A percentile compares a stretch with the other conserved stretches of the same genome.
These are phyloP conservation scores for Parazoanthus atlanticus DNA, from an alignment of 92 coral and sea anemone species.

Conservation along the genomic window DNA sequence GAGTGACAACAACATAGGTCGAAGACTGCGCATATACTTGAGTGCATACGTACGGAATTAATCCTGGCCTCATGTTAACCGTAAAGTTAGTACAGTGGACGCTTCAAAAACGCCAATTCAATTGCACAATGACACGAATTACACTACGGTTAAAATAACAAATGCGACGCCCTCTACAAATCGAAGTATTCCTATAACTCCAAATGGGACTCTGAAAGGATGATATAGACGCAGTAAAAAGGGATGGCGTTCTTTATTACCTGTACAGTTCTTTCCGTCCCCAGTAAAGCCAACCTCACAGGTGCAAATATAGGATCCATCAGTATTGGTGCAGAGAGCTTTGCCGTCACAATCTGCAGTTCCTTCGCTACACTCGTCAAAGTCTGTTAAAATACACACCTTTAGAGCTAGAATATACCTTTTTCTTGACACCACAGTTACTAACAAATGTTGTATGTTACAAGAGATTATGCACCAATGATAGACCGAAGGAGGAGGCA, in stretches of 20 bases:
- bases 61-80: neutral
- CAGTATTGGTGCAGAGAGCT: conserved; percentile 6
- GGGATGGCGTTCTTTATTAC: neutral
- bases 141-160: neutral
- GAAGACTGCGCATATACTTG: neutral
- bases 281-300: conserved; percentile 16
- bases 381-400: conserved; percentile 24
- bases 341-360: conserved; percentile 21
- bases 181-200: neutral
- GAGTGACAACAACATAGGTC: neutral
- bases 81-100: neutral
- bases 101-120: too few relatives aligned
- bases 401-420: neutral
- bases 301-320: conserved; percentile 27
- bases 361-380: conserved; percentile 56
- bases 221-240: neutral
- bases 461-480: neutral
- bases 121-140: neutral
- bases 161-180: neutral
- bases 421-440: neutral
- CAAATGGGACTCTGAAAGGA: neutral
- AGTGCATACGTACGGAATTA: neutral
- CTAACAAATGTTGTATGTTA: too few relatives aligned
- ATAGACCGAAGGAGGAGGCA: too few relatives aligned
- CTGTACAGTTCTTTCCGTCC: conserved; percentile 36